Base-by-base conservation (phyloP, 23 tunicate species). In the Ascidia mentula region DNA sequence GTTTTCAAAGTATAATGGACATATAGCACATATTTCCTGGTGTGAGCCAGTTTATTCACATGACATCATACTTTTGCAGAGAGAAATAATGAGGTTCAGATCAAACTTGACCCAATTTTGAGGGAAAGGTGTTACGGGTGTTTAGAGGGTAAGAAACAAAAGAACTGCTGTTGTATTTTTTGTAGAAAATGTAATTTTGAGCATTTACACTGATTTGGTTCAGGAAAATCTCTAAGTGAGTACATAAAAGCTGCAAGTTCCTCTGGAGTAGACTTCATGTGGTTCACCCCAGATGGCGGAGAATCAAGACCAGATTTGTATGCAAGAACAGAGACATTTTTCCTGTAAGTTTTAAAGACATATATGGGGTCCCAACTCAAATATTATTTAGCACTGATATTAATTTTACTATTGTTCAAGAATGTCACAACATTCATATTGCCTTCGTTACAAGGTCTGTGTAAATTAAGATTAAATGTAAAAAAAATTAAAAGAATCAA, bases 61-160 rank as follows among this genome's bases (percentile, higher is more conserved):
- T 45, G 17, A 17, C 18, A 17, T 17, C 18, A 17, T 45, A 18
- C 60, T 45, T 45, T 17, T 17, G 17, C 13, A 71, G 75, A 34
- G 18, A 36, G 32, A 71, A 71, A 71, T 3, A 35, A 6, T 34
- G 39, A 34, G 4, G 8, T 71, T 3, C 75, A 71, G 30, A 71
- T 35, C 30, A 71, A 8, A 2, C 39, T 35, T 71, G 75, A 71
- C 2, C 38, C 38, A 3, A 71, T 34, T 18, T 34, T 71, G 39
- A 8, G 75, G 32, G 75, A 71, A 71, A 28, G 75, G 18, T 34
- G 39, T n/a, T 71, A 34, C 32, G 75, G 75, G 39, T 34, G 7
- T 6, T 17, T 71, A 31, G 75, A 71, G 32, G 75, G 75, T 71
- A 35, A 6, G n/a, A 53, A 6, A 53, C 65, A 53, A 1, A 20